Conservation (phyloP, 2,888 invertebrate species). For the Didymodactylos carnosus region DNA sequence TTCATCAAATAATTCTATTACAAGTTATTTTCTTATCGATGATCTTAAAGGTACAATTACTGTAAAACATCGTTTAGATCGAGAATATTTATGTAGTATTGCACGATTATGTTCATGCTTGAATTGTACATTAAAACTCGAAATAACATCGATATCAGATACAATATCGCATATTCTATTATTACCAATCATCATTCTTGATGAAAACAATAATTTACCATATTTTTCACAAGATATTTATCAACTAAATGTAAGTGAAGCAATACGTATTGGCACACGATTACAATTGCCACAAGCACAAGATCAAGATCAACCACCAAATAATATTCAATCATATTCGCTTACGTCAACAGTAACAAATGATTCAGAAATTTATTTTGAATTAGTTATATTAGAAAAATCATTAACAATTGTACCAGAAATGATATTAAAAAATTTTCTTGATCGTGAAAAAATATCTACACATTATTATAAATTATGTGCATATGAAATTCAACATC, state of each 20-base stretch:
- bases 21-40: neutral
- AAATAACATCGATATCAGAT: neutral
- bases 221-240: neutral
- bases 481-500: neutral
- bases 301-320: neutral
- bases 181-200: neutral
- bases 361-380: neutral
- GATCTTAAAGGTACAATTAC: neutral
- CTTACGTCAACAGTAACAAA: neutral
- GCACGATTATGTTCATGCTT: neutral
- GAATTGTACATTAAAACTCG: neutral
- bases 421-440: too few species aligned
- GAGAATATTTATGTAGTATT: constrained; percentile 16
- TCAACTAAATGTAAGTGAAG: neutral
- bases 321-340: neutral
- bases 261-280: neutral
- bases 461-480: neutral
- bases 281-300: neutral
- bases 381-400: neutral
- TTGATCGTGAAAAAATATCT: neutral
- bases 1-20: neutral
- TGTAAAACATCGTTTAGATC: constrained; percentile 16
- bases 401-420: neutral
- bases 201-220: neutral
- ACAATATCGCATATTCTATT: neutral